phyloP scores from a whole-genome alignment of 1,140 invertebrate genomes.

The Homarus americanus region DNA sequence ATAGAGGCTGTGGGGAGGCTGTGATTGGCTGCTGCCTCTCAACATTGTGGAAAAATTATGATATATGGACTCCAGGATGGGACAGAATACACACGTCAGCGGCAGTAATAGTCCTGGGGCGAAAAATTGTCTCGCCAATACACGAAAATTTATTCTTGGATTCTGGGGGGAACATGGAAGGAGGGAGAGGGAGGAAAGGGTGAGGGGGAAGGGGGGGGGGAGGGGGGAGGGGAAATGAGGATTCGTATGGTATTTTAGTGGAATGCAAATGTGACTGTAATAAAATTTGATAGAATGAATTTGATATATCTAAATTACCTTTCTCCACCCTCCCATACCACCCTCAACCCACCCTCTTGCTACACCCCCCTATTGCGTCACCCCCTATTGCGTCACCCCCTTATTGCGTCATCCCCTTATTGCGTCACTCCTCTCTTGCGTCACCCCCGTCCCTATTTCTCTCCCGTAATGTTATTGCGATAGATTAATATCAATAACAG shows the following conservation, averaged over 20 bases:
- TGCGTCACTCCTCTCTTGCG: neutral
- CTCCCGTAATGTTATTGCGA: neutral
- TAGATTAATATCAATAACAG: too few species aligned
- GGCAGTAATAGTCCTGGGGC: neutral
- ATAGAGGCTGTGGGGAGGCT: neutral
- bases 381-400: neutral
- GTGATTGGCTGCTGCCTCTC: neutral
- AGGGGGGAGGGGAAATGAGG: too few species aligned
- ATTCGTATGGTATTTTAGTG: too few species aligned
- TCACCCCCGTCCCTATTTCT: neutral
- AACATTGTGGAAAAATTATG: slow-evolving; percentile 36
- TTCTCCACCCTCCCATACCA: neutral
- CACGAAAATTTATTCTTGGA: too few species aligned
- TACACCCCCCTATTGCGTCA: neutral
- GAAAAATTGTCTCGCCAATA: too few species aligned
- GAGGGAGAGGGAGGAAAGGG: too few species aligned
- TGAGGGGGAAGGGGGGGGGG: too few species aligned
- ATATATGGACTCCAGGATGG: slow-evolving; percentile 7
- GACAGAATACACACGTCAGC: neutral
- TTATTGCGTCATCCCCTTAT: too few species aligned
- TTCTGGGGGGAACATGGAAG: too few species aligned
- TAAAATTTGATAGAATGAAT: neutral
- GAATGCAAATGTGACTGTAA: neutral
- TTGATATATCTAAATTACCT: too few species aligned
- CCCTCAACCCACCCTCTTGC: neutral